Conservation (phyloP, 2,888 invertebrate genomes). For the Sphaeridia pumilis region DNA sequence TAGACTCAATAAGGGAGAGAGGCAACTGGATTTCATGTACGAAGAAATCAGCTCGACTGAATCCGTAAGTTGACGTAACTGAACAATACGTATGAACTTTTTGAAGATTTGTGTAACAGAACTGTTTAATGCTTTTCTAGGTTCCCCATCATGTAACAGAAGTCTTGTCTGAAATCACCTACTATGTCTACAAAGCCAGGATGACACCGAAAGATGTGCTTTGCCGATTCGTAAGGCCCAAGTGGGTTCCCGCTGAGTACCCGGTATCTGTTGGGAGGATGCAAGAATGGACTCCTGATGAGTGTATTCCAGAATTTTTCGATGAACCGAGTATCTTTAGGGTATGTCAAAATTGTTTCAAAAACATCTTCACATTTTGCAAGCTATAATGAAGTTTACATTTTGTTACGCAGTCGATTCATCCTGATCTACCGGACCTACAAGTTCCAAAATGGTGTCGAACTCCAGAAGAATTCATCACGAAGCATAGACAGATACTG, state of each 20-base stretch:
- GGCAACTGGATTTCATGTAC: conserved; percentile 85
- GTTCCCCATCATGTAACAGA: conserved; percentile 92
- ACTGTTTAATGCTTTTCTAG: conserved; percentile 42
- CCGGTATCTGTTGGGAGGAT: conserved; percentile 78
- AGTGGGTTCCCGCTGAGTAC: conserved; percentile 90
- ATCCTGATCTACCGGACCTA: conserved; percentile 84
- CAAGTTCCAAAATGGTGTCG: conserved; percentile 83
- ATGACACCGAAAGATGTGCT: conserved; percentile 69
- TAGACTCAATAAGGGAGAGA: conserved; percentile 88
- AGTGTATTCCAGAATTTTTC: conserved; percentile 96
- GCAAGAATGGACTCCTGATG: conserved; percentile 96
- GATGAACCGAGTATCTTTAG: conserved; percentile 78
- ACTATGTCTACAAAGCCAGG: conserved; percentile 89
- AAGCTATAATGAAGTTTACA: too few relatives aligned
- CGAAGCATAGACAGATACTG: conserved; percentile 74
- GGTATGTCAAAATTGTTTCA: too few relatives aligned
- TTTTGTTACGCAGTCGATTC: conserved; percentile 54
- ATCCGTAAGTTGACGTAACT: conserved; percentile 9
- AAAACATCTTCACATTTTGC: too few relatives aligned
- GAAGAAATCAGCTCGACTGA: conserved; percentile 42
- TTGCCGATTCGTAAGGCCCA: conserved; percentile 76
- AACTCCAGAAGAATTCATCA: conserved; percentile 80
- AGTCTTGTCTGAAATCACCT: conserved; percentile 90
- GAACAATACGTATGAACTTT: too few relatives aligned
- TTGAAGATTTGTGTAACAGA: too few relatives aligned